These are phyloP conservation scores for Apaloderma vittatum DNA, from an alignment of 2,113 vertebrate species.

Conservation along the genomic window DNA sequence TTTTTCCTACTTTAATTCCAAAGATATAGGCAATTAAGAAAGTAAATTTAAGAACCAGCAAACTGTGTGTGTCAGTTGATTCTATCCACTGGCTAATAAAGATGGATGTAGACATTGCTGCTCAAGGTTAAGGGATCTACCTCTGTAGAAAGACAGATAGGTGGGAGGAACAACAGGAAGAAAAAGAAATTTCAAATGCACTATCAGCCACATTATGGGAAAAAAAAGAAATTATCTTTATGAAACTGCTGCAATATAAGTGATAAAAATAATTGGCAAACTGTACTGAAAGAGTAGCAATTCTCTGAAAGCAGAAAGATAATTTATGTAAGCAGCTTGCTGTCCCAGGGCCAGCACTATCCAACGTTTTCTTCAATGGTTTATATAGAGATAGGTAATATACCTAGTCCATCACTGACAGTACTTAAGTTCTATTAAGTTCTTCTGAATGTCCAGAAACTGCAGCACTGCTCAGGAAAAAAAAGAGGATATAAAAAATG, in stretches of 20 bases:
- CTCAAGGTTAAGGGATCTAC: background rate
- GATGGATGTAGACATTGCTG: background rate
- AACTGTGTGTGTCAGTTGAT: background rate
- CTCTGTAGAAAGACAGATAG: background rate
- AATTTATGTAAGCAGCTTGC: background rate
- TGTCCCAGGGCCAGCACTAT: background rate
- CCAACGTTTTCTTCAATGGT: background rate
- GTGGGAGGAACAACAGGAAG: background rate
- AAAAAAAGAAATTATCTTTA: background rate
- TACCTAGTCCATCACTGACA: background rate
- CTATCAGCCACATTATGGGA: fast-evolving
- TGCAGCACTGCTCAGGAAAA: background rate
- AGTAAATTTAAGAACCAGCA: background rate
- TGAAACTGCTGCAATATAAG: background rate
- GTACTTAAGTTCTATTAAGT: background rate
- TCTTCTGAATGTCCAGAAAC: background rate
- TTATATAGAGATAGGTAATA: background rate
- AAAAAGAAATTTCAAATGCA: background rate
- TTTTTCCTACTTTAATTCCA: background rate
- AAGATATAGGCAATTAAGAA: background rate
- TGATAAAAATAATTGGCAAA: background rate
- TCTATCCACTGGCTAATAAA: background rate
- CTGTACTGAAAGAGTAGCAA: background rate
- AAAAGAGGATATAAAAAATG: background rate
- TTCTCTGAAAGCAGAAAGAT: background rate